Evolutionary conservation across 2,797 vertebrate genomes (phyloP).

Genomic region (Aldrovandia affinis): DNA sequence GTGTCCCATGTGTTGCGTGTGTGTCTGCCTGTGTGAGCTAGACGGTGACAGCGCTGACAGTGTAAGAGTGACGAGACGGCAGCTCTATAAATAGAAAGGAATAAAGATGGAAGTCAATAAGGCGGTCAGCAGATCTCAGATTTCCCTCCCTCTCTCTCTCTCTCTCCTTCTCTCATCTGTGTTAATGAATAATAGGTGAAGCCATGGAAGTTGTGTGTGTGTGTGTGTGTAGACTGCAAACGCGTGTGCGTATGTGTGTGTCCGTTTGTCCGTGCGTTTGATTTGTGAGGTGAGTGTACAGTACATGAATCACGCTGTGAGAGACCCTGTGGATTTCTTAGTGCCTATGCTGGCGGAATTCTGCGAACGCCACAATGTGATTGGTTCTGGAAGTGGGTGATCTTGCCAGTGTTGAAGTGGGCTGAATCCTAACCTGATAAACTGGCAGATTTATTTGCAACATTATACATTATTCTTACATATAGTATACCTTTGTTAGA

Average conservation of each 20-base stretch:
- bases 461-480: neutral
- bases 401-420: neutral
- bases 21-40: neutral
- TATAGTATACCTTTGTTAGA: too few species aligned
- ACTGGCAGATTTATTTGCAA: too few species aligned
- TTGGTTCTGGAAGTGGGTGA: neutral
- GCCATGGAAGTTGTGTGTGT: neutral
- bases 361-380: too few species aligned
- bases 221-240: neutral
- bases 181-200: neutral
- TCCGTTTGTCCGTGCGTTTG: neutral
- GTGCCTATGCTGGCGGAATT: neutral
- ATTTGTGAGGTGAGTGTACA: too few species aligned
- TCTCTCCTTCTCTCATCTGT: neutral
- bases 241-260: neutral
- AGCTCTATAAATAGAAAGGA: neutral
- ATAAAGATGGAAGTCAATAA: neutral
- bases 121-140: conserved; percentile 8
- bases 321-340: neutral
- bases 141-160: neutral
- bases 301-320: neutral
- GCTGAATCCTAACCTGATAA: neutral
- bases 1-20: neutral
- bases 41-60: neutral
- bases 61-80: neutral